Base-by-base conservation (phyloP, 2,113 vertebrate genomes). In the Oncorhynchus clarkii region DNA sequence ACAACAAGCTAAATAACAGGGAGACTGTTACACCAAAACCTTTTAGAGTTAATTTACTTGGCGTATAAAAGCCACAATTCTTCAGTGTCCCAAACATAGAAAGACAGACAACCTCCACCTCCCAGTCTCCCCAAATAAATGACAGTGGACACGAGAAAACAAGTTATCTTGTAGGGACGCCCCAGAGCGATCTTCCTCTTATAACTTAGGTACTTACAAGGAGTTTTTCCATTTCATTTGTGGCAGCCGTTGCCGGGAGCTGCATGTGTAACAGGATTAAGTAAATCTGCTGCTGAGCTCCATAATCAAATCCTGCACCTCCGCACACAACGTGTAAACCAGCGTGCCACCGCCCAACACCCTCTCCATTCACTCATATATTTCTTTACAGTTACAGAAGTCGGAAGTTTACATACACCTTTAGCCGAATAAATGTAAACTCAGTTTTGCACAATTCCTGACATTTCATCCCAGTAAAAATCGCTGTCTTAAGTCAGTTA, bases 241-340 rank as follows among this genome's bases (percentile, higher is more conserved):
- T 69, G 29, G 65, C 76, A 82, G 69, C 73, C 70, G 73, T 64
- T 59, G 81, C 83, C 26, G 9, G 51, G 64, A 80, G 81, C 74
- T 72, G 77, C 18, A 4, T 86, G 82, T 84, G 67, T 84, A 86
- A 89, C 82, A 76, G 76, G 84, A 91, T 89, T 90, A 83, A 80
- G 77, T 82, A 77, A 85, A 82, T 88, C 85, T 86, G 70, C 78
- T 48, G 65, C 79, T 82, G 75, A 84, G 81, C 74, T 75, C 73
- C 45, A 48, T 87, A 86, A 89, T 87, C 82, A 84, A 85, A 90
- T 83, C 77, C 74, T 27, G 31, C 75, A 81, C 81, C 77, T 85
- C 78, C 31, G 76, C 70, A 83, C 64, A 75, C 71, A 62, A 2
- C 22, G 49, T 54, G 51, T 54, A 82, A 60, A 70, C 75, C 75